phyloP scores from a whole-genome alignment of 2,888 invertebrate genomes.

The Fissipunctia ypsillon region DNA sequence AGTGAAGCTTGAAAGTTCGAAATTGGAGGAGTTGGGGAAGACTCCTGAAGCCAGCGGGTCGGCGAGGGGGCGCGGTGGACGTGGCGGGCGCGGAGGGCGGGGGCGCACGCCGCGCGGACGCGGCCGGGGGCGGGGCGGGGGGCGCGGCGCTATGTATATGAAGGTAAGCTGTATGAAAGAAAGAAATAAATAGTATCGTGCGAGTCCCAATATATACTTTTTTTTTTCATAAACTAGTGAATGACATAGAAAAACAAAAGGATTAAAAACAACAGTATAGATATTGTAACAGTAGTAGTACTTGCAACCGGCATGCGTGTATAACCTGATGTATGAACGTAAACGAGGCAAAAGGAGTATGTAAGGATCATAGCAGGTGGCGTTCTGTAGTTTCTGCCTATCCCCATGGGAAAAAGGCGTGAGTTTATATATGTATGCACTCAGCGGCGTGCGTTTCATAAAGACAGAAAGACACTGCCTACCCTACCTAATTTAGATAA shows the following conservation, averaged over 20 bases:
- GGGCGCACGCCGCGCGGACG: slow-evolving; percentile 76
- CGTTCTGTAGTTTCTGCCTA: too few relatives aligned
- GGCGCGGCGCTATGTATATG: slow-evolving; percentile 81
- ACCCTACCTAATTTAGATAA: too few relatives aligned
- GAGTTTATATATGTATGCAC: neutral
- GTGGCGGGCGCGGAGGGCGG: slow-evolving; percentile 72
- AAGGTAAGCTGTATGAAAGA: slow-evolving; percentile 65
- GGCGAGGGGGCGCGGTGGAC: slow-evolving; percentile 68
- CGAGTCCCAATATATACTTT: too few relatives aligned
- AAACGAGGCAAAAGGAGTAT: too few relatives aligned
- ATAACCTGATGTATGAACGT: too few relatives aligned
- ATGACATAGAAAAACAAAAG: neutral
- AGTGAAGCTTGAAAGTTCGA: slow-evolving; percentile 72
- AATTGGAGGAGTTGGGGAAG: slow-evolving; percentile 77
- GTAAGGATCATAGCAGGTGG: too few relatives aligned
- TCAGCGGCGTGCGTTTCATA: too few relatives aligned
- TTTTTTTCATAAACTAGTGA: neutral
- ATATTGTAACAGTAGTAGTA: too few relatives aligned
- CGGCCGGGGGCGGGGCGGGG: slow-evolving; percentile 85
- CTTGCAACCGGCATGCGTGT: too few relatives aligned
- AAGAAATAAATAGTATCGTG: neutral
- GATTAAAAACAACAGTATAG: neutral
- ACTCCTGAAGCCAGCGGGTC: slow-evolving; percentile 72
- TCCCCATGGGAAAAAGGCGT: too few relatives aligned
- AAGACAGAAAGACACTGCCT: too few relatives aligned